Evolutionary conservation across 2,888 invertebrate genomes (phyloP), one percentile per base, ranked within the genome.

Genomic region (Sycophila texana): DNA sequence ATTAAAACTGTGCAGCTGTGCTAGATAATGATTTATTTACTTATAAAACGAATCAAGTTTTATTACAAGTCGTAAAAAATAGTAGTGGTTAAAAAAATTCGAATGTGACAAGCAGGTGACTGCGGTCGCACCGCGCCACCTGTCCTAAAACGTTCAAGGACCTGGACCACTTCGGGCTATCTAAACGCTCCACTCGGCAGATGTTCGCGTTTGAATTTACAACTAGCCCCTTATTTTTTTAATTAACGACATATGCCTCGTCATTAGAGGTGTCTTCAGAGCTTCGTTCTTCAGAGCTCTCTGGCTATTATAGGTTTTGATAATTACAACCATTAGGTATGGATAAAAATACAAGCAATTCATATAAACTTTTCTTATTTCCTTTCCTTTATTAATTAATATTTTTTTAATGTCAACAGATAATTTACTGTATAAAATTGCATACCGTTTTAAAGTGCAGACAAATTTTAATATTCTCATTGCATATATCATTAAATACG

Each of bases 31-130:
- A 13, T 10, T 20, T 14, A 20, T 22, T 10, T 22, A 58, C 14
- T 58, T 12, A 20, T 22, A 58, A 58, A 20, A 18, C 22, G 3
- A 1, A 16, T 53, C 53, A 53, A 53, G 14, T 53, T 53, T 53
- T n/a, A 53, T 16, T 22, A 22, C 58, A 58, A 58, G 20, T 22
- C 20, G 57, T 22, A 51, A 51, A 66, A 67, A 72, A 10, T 49
- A 66, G 26, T 60, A 57, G 51, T 30, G 4, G 60, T 74, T 26
- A 26, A 47, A 26, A 26, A 61, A 53, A 51, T 18, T 14, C 13
- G 16, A 57, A 63, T n/a, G 47, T 60, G 51, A 58, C 57, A 47
- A 30, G 65, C 74, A 79, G 74, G 79, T 74, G 79, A 74, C 53
- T 26, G 26, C 39, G 26, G n/a, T 39, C 10, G 63, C 57, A 63